Evolutionary conservation across 2,888 invertebrate species (phyloP), one percentile per base, ranked within the genome.

Genomic region (Falcaria lacertinaria): DNA sequence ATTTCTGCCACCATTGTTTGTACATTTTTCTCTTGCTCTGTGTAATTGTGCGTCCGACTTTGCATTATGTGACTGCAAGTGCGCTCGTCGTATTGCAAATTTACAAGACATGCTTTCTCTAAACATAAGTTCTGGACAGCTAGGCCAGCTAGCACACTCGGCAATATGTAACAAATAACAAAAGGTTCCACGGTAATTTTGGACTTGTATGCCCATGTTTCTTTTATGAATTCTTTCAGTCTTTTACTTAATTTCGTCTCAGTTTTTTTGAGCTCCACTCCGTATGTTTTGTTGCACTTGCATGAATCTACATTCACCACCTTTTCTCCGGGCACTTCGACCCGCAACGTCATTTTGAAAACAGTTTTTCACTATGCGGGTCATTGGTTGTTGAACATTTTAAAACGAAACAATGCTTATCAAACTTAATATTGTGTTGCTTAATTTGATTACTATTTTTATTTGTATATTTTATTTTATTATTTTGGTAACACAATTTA

Each of bases 131-230:
- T 90, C 52, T 87, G 83, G 22, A 91, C 82, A 5, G 91, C 91
- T 34, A 92, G 73, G 22, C 93, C 93, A 0, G 95, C 94, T 13
- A 92, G 77, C 1, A 92, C 91, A 73, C 92, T 92, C 37, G 93
- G 93, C 64, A 93, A 77, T 37, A 93, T 82, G 62, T 93, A 93
- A 64, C 92, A 92, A 41, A 92, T 85, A 41, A 93, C 82, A 57
- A 93, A 91, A 4, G 93, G 93, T 71, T 93, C 93, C 17, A 93
- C 93, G n/a, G 93, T 93, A 28, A 89, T 59, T 70, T 85, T 83
- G 8, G 83, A 73, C 67, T 79, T 75, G 50, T 85, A 69, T 19
- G 74, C 69, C 87, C 89, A 88, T 51, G 80, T 64, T 49, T 77
- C 70, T 67, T 85, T 86, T 8, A 88, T 64, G 41, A 78, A 79